These are phyloP conservation scores for Cryptocheilus praepositus DNA, from an alignment of 2,888 invertebrate species.

Conservation along the genomic window DNA sequence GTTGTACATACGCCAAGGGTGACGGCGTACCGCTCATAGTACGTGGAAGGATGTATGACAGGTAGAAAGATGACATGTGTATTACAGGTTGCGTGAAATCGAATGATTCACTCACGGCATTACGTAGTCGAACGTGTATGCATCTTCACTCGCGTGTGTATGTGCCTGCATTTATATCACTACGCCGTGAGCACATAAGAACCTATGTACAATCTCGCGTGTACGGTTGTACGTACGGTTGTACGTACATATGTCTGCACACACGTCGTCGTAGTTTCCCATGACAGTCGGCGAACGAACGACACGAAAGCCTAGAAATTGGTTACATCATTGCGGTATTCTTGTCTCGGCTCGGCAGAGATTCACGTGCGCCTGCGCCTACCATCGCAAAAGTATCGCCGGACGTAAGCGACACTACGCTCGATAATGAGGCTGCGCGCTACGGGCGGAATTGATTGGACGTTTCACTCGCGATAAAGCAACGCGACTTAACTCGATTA, in stretches of 20 bases:
- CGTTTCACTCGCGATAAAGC: no score
- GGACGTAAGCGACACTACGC: no score
- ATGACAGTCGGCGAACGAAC: constrained; percentile 42
- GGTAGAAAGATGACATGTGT: constrained; percentile 26
- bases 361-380: constrained; percentile 35
- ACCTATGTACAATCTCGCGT: no score
- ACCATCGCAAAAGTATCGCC: background rate
- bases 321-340: constrained; percentile 52
- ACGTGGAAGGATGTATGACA: constrained; percentile 20
- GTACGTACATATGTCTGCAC: background rate
- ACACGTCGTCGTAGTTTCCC: constrained; percentile 40
- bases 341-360: constrained; percentile 39
- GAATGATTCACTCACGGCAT: constrained; percentile 39
- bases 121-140: constrained; percentile 18
- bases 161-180: background rate
- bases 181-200: no score
- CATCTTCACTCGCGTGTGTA: background rate
- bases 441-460: no score
- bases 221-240: background rate
- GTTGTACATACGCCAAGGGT: no score
- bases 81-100: constrained; percentile 43
- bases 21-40: background rate
- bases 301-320: constrained; percentile 57
- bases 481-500: no score
- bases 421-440: no score